Percentiles rank a stretch among this genome's conserved stretches.
These are phyloP conservation scores for Diachasma alloeum DNA, from an alignment of 1,140 invertebrate genomes.

Conservation along the genomic window DNA sequence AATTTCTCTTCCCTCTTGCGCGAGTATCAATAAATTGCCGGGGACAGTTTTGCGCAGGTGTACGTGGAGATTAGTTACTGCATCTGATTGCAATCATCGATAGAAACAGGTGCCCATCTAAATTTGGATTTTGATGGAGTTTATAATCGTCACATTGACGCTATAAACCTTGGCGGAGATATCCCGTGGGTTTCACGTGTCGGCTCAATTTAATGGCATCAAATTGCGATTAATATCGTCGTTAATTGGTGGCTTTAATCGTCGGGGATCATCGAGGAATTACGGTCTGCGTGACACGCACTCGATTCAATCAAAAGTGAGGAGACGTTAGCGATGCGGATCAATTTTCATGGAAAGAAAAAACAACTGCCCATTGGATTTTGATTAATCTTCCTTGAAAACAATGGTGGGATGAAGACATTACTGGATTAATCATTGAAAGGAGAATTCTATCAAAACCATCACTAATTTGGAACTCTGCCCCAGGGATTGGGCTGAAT, in stretches of 20 bases:
- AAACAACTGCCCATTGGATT: no score
- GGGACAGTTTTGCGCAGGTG: background rate
- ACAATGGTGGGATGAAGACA: no score
- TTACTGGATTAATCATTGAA: no score
- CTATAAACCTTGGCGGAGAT: background rate
- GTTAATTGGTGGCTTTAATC: constrained; percentile 16
- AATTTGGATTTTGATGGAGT: background rate
- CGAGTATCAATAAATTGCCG: background rate
- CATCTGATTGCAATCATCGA: background rate
- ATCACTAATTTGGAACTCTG: no score
- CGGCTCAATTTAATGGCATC: constrained; percentile 13
- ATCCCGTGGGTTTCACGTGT: constrained; percentile 12
- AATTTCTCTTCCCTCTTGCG: background rate
- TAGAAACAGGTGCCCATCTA: background rate
- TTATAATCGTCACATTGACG: no score
- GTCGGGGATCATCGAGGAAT: background rate
- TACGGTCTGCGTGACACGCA: background rate
- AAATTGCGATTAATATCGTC: constrained; percentile 26
- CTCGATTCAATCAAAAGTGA: background rate
- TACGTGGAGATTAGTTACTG: background rate
- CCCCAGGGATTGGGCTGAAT: no score
- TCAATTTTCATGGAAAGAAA: background rate
- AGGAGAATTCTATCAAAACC: no score
- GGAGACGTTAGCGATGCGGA: background rate
- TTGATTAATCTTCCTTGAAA: no score